A percentile compares a stretch with the other conserved stretches of the same genome.
Conservation (phyloP, 2,797 vertebrate genomes). For the Myripristis jacobus region DNA sequence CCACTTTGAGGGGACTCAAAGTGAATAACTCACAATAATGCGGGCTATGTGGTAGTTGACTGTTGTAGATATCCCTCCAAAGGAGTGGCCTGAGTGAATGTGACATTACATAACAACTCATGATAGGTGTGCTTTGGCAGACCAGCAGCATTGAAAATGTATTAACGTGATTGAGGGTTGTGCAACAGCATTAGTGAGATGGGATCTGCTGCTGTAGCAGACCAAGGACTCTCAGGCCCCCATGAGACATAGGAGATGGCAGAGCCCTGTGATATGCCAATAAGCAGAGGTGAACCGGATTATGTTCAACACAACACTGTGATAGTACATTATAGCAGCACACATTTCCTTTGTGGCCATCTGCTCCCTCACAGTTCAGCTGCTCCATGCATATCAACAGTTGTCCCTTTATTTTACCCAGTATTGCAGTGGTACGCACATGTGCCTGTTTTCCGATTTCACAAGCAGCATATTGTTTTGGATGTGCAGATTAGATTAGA, state of each 20-base stretch:
- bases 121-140: slow-evolving; percentile 60
- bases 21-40: slow-evolving; percentile 28
- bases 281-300: slow-evolving; percentile 75
- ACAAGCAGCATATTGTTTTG: slow-evolving; percentile 1
- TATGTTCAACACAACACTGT: slow-evolving; percentile 59
- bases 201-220: slow-evolving; percentile 68
- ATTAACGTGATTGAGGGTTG: slow-evolving; percentile 81
- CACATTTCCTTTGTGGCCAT: slow-evolving; percentile 63
- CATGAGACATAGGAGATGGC: slow-evolving; percentile 67
- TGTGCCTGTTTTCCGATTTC: slow-evolving; percentile 24
- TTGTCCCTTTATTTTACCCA: slow-evolving; percentile 35
- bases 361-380: slow-evolving; percentile 62
- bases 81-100: slow-evolving; percentile 44
- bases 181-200: slow-evolving; percentile 84
- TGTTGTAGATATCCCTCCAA: slow-evolving; percentile 38
- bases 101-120: slow-evolving; percentile 72
- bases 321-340: slow-evolving; percentile 59
- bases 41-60: slow-evolving; percentile 28
- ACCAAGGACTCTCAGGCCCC: slow-evolving; percentile 64
- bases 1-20: slow-evolving; percentile 26
- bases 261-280: slow-evolving; percentile 76
- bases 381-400: slow-evolving; percentile 45
- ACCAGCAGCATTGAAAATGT: slow-evolving; percentile 65
- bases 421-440: slow-evolving; percentile 34
- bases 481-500: background rate